These are phyloP conservation scores for Coleophora deauratella DNA, from an alignment of 2,888 invertebrate genomes.

Conservation along the genomic window DNA sequence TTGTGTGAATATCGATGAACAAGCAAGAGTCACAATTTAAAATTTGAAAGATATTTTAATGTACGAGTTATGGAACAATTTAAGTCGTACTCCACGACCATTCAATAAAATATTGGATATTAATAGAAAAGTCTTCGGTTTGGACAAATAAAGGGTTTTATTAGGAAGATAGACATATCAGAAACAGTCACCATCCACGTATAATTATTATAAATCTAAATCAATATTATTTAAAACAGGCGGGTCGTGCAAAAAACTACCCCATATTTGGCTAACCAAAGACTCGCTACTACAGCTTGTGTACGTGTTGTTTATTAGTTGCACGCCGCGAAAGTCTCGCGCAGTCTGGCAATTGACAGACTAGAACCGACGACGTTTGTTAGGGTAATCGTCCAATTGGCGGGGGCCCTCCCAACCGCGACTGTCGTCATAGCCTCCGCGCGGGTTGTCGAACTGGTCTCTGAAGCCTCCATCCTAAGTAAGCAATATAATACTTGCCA, in stretches of 20 bases:
- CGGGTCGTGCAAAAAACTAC: no score
- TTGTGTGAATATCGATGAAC: no score
- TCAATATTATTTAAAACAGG: no score
- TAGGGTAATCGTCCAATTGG: constrained; percentile 77
- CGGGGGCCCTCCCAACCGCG: constrained; percentile 73
- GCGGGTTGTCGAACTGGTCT: constrained; percentile 69
- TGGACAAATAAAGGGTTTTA: constrained; percentile 20
- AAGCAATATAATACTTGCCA: constrained; percentile 67
- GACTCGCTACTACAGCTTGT: constrained; percentile 11
- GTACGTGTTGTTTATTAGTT: not conserved
- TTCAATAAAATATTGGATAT: not conserved
- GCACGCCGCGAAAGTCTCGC: not conserved
- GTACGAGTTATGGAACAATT: no score
- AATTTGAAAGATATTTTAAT: no score
- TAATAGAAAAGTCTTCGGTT: constrained; percentile 18
- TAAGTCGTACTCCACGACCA: no score
- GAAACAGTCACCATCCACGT: not conserved
- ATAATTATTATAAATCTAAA: not conserved
- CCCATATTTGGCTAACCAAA: constrained; percentile 24
- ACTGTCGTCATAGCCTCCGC: constrained; percentile 64
- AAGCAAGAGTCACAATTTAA: no score
- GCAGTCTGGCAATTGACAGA: constrained; percentile 5
- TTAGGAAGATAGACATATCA: not conserved
- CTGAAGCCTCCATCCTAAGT: constrained; percentile 72
- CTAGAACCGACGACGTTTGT: constrained; percentile 79